Evolutionary conservation across 1,140 invertebrate genomes (phyloP).

Genomic region (Drosophila ficusphila): DNA sequence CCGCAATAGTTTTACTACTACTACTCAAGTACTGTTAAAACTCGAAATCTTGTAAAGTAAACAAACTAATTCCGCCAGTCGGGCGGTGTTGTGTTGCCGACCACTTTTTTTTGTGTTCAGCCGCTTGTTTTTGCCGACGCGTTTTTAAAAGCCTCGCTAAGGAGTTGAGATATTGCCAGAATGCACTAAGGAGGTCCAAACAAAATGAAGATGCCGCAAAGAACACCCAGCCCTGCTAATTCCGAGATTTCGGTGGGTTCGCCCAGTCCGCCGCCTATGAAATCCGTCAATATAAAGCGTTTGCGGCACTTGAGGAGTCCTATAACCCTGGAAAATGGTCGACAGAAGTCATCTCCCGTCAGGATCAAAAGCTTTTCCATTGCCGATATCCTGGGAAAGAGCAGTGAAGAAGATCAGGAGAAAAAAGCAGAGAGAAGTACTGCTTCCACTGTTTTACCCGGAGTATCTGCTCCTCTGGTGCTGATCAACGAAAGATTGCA

Average conservation of each 20-base stretch:
- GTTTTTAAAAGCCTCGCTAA: slow-evolving; percentile 50
- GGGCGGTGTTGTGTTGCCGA: slow-evolving; percentile 71
- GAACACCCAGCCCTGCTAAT: slow-evolving; percentile 70
- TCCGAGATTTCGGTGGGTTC: slow-evolving; percentile 82
- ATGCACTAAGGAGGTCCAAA: slow-evolving; percentile 16
- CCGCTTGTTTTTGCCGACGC: slow-evolving; percentile 70
- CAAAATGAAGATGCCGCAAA: slow-evolving; percentile 53
- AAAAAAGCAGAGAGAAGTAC: neutral
- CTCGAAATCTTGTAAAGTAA: too few relatives aligned
- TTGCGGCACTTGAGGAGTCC: slow-evolving; percentile 70
- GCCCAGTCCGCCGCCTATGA: slow-evolving; percentile 70
- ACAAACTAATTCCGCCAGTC: too few relatives aligned
- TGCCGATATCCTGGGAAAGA: slow-evolving; percentile 93
- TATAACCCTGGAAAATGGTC: slow-evolving; percentile 6
- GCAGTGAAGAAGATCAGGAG: slow-evolving; percentile 17
- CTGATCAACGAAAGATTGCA: slow-evolving; percentile 33
- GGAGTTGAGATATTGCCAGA: slow-evolving; percentile 7
- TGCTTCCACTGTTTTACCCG: neutral
- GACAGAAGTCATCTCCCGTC: slow-evolving; percentile 29
- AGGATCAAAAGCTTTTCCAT: slow-evolving; percentile 96
- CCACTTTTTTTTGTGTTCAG: slow-evolving; percentile 40
- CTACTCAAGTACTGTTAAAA: too few relatives aligned
- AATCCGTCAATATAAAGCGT: slow-evolving; percentile 87
- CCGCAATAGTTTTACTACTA: slow-evolving; percentile 35
- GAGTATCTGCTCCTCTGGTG: neutral